These are phyloP conservation scores for Labroides dimidiatus DNA, from an alignment of 2,797 vertebrate genomes.

Conservation along the genomic window DNA sequence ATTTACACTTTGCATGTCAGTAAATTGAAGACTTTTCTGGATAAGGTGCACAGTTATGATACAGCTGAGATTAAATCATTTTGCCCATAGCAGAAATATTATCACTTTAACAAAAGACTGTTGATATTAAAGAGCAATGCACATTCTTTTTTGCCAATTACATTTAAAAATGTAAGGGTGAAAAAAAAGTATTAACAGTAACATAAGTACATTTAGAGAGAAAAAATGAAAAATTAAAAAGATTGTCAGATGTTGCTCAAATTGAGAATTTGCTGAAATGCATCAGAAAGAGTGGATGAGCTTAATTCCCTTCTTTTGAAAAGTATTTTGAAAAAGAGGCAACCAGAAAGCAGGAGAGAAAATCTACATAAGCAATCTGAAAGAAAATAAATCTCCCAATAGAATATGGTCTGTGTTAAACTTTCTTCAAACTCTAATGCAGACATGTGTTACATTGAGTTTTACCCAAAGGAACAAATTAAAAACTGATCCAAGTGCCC, in stretches of 20 bases:
- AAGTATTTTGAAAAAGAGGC: slow-evolving; percentile 18
- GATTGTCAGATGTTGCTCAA: slow-evolving; percentile 56
- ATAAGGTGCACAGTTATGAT: slow-evolving; percentile 47
- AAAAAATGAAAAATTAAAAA: slow-evolving; percentile 30
- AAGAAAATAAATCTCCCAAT: slow-evolving; percentile 6
- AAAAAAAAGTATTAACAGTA: slow-evolving; percentile 21
- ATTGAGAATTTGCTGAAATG: slow-evolving; percentile 34
- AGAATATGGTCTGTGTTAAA: not conserved
- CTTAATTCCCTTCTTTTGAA: slow-evolving; percentile 63
- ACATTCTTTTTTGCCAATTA: slow-evolving; percentile 62
- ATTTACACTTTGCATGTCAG: slow-evolving; percentile 40
- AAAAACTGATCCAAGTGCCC: slow-evolving; percentile 43
- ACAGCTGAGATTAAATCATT: slow-evolving; percentile 44
- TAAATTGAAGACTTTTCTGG: slow-evolving; percentile 23
- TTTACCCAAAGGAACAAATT: slow-evolving; percentile 37
- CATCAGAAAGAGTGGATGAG: slow-evolving; percentile 7
- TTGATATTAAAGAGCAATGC: slow-evolving; percentile 48
- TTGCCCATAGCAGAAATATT: slow-evolving; percentile 64
- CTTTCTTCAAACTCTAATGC: slow-evolving; percentile 12
- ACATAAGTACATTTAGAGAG: slow-evolving; percentile 27
- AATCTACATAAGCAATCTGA: not conserved
- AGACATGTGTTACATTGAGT: slow-evolving; percentile 32
- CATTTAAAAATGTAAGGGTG: slow-evolving; percentile 44
- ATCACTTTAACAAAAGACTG: slow-evolving; percentile 40
- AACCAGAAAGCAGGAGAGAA: slow-evolving; percentile 13